phyloP scores from a whole-genome alignment of 2,797 vertebrate species.

The Dryobates pubescens region DNA sequence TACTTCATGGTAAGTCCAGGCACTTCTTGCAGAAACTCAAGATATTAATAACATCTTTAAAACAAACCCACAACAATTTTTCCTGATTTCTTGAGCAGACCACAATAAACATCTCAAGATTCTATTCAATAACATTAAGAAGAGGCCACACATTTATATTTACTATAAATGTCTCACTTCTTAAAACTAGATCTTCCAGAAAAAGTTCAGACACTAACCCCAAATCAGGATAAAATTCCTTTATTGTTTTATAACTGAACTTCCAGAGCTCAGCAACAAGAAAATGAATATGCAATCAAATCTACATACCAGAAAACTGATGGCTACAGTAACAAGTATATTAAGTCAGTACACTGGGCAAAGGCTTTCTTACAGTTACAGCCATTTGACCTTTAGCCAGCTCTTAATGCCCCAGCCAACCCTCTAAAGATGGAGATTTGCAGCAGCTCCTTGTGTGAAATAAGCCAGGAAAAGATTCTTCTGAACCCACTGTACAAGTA shows the following conservation, averaged over 20 bases:
- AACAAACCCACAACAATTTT: neutral
- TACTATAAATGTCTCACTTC: neutral
- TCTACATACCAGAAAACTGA: constrained; percentile 40
- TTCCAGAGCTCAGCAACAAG: neutral
- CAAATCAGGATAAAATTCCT: neutral
- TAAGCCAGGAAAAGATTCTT: constrained; percentile 71
- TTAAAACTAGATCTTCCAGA: neutral
- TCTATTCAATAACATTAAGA: neutral
- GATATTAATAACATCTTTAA: neutral
- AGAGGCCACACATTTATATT: neutral
- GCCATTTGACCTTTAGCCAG: constrained; percentile 71
- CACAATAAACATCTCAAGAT: neutral
- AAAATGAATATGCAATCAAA: constrained; percentile 38
- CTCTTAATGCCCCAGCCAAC: constrained; percentile 67
- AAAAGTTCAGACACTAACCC: neutral
- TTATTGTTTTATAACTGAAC: neutral
- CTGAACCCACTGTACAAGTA: constrained; percentile 62
- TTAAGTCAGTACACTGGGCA: constrained; percentile 63
- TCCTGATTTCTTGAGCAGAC: neutral
- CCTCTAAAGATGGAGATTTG: constrained; percentile 71
- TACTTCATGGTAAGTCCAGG: neutral
- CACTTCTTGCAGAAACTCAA: neutral
- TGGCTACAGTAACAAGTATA: constrained; percentile 61
- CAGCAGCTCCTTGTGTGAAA: constrained; percentile 65
- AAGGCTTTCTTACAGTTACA: constrained; percentile 62